A percentile compares a stretch with the other conserved stretches of the same genome.
phyloP scores from a whole-genome alignment of 2,888 invertebrate species.

The Athetis lepigone region DNA sequence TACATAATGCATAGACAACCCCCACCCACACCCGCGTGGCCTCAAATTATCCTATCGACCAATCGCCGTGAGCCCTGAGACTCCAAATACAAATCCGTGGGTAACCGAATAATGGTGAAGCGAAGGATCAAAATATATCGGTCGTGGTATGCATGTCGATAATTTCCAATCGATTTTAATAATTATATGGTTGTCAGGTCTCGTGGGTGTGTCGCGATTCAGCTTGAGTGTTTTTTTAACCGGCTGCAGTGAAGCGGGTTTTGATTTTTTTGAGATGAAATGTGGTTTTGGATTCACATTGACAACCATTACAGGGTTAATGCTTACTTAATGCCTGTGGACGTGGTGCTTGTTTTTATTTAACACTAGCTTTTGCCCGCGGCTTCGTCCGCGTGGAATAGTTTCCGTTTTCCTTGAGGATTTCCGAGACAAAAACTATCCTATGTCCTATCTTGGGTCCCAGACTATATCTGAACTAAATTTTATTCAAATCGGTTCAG shows the following conservation, averaged over 20 bases:
- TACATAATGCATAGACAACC: slow-evolving; percentile 87
- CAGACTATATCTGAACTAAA: too few species aligned
- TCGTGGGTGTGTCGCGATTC: slow-evolving; percentile 54
- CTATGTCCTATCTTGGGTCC: too few species aligned
- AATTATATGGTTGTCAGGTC: slow-evolving; percentile 74
- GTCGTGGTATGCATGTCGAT: slow-evolving; percentile 76
- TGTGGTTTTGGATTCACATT: neutral
- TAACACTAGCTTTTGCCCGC: too few species aligned
- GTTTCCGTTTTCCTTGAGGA: too few species aligned
- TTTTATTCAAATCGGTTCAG: too few species aligned
- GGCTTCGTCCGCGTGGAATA: too few species aligned
- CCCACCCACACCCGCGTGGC: slow-evolving; percentile 63
- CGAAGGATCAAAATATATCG: slow-evolving; percentile 64
- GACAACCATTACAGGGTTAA: neutral
- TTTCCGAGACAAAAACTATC: too few species aligned
- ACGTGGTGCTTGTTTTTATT: too few species aligned
- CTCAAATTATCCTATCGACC: slow-evolving; percentile 77
- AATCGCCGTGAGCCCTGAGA: slow-evolving; percentile 63
- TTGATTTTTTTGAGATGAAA: neutral
- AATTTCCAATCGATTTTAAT: slow-evolving; percentile 84
- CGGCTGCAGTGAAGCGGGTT: neutral
- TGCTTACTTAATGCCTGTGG: too few species aligned
- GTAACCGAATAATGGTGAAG: slow-evolving; percentile 24
- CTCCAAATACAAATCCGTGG: slow-evolving; percentile 21
- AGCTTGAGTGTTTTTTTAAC: slow-evolving; percentile 34